Evolutionary conservation across 2,797 vertebrate genomes (phyloP).

Genomic region (Coracias cyanogaster): DNA sequence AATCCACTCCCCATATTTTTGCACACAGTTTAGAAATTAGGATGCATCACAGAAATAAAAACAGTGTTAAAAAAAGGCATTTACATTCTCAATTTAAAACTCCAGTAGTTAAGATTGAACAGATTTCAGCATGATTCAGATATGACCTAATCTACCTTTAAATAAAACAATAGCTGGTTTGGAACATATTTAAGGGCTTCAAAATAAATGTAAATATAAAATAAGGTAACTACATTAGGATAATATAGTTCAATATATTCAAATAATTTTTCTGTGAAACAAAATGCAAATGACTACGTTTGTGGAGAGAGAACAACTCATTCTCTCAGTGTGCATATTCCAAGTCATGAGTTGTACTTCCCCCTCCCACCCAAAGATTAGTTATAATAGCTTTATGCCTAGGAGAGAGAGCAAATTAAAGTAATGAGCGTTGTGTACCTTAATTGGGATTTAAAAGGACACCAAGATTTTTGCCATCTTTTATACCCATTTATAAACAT

Average conservation of each 20-base stretch:
- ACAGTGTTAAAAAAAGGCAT: background rate
- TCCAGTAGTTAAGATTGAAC: background rate
- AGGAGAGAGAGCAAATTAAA: background rate
- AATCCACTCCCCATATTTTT: background rate
- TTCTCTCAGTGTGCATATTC: background rate
- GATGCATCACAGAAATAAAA: background rate
- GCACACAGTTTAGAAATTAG: background rate
- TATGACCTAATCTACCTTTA: background rate
- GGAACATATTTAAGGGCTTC: background rate
- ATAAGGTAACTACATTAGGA: background rate
- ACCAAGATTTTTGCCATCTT: background rate
- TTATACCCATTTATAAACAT: too few species aligned
- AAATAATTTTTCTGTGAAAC: background rate
- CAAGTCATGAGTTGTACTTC: background rate
- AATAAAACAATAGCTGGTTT: background rate
- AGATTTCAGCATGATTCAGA: background rate
- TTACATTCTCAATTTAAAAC: background rate
- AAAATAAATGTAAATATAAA: background rate
- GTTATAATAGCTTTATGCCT: background rate
- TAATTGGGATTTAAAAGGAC: background rate
- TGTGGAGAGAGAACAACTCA: background rate
- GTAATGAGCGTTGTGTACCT: background rate
- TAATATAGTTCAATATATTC: background rate
- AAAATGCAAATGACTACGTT: background rate
- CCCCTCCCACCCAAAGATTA: background rate